Conservation (phyloP, 2,797 vertebrate species). For the Enteromius mattozi region DNA sequence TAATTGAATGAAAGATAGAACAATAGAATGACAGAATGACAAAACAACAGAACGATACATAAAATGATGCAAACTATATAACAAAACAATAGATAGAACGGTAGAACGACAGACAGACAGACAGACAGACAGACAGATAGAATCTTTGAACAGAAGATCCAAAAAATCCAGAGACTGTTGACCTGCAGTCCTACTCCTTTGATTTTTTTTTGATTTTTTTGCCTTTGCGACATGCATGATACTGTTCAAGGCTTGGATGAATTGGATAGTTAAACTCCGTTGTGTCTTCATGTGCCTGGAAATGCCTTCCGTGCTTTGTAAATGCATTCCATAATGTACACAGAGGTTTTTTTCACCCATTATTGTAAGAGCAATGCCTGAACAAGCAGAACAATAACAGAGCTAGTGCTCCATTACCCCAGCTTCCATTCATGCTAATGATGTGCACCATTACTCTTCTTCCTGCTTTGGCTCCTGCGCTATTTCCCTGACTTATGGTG, state of each 20-base stretch:
- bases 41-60: not conserved
- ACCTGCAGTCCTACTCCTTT: not conserved
- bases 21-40: not conserved
- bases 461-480: slow-evolving; percentile 63
- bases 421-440: slow-evolving; percentile 72
- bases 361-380: slow-evolving; percentile 72
- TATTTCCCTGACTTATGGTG: slow-evolving; percentile 71
- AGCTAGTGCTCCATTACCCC: slow-evolving; percentile 73
- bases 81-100: too few species aligned
- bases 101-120: not conserved
- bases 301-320: slow-evolving; percentile 66
- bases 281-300: slow-evolving; percentile 61
- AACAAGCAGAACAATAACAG: slow-evolving; percentile 67
- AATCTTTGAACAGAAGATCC: not conserved
- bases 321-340: slow-evolving; percentile 65
- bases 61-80: not conserved
- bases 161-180: slow-evolving; percentile 9
- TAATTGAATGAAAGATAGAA: not conserved
- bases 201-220: not conserved
- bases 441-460: slow-evolving; percentile 72
- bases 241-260: slow-evolving; percentile 22
- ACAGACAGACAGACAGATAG: too few species aligned
- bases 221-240: not conserved
- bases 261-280: slow-evolving; percentile 67
- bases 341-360: slow-evolving; percentile 60